Percentiles rank a stretch among this genome's conserved stretches.
Conservation (phyloP, 1,140 invertebrate genomes). For the Drosophila leontia region DNA sequence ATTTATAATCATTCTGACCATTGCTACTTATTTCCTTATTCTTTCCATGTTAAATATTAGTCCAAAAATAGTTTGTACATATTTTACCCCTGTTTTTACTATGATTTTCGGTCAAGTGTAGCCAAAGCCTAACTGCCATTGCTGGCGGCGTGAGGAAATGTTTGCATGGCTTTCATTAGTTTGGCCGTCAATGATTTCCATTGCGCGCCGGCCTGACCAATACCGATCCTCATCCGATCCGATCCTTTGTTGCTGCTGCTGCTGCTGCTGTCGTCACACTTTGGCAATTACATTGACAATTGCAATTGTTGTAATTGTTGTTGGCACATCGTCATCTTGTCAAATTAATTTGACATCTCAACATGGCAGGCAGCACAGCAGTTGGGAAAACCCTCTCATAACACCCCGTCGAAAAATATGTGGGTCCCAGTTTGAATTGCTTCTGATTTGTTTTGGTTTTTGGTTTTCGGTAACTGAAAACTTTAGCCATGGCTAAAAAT, state of each 20-base stretch:
- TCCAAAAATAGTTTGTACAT: background rate
- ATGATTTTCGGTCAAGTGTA: background rate
- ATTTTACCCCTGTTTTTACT: background rate
- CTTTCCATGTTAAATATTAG: background rate
- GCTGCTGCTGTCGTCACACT: conserved; percentile 70
- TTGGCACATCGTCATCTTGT: conserved; percentile 80
- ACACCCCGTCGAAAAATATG: conserved; percentile 9
- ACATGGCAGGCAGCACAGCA: conserved; percentile 51
- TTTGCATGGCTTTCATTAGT: conserved; percentile 81
- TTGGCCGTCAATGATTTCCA: conserved; percentile 66
- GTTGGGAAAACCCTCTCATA: conserved; percentile 28
- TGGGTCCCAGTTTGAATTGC: conserved; percentile 30
- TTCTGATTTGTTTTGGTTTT: conserved; percentile 52
- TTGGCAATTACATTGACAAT: conserved; percentile 78
- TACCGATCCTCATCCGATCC: conserved; percentile 27
- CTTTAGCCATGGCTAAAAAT: conserved; percentile 75
- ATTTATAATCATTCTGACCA: background rate
- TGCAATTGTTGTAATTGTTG: conserved; percentile 79
- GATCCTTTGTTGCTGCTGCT: conserved; percentile 43
- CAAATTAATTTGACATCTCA: conserved; percentile 80
- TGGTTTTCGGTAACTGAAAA: conserved; percentile 69
- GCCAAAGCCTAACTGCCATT: conserved; percentile 43
- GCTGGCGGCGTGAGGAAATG: conserved; percentile 83
- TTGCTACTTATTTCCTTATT: background rate
- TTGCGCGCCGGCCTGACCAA: conserved; percentile 34